Conservation (phyloP, 1,140 invertebrate genomes). For the Eumeta japonica region DNA sequence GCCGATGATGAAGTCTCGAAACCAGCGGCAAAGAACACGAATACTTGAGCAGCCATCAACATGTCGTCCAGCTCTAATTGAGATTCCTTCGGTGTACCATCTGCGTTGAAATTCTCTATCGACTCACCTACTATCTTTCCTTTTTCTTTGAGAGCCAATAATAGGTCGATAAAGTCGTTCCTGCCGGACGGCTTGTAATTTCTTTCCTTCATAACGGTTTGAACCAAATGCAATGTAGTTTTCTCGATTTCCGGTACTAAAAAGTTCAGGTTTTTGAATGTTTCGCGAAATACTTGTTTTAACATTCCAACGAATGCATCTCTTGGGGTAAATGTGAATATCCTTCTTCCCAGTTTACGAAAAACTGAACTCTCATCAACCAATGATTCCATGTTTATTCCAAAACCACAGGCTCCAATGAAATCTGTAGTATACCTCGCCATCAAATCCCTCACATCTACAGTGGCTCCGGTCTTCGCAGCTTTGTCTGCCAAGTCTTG, state of each 20-base stretch:
- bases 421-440: slow-evolving; percentile 22
- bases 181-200: slow-evolving; percentile 16
- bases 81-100: slow-evolving; percentile 3
- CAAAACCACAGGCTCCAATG: slow-evolving; percentile 9
- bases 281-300: slow-evolving; percentile 18
- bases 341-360: slow-evolving; percentile 1
- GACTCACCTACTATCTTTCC: slow-evolving; percentile 12
- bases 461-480: slow-evolving; percentile 6
- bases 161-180: slow-evolving; percentile 52
- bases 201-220: slow-evolving; percentile 16
- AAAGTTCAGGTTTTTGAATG: slow-evolving; percentile 6
- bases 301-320: slow-evolving; percentile 1
- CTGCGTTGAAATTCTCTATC: slow-evolving; percentile 7
- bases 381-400: slow-evolving; percentile 14
- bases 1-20: slow-evolving; percentile 62
- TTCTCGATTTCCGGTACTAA: slow-evolving; percentile 3
- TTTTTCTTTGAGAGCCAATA: slow-evolving; percentile 45
- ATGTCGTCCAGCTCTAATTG: slow-evolving; percentile 16
- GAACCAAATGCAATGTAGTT: slow-evolving; percentile 2
- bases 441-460: slow-evolving; percentile 22
- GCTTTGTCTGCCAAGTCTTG: slow-evolving; percentile 15
- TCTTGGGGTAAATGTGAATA: not conserved
- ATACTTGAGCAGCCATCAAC: slow-evolving; percentile 38
- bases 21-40: slow-evolving; percentile 58
- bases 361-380: slow-evolving; percentile 7